A percentile compares a stretch with the other conserved stretches of the same genome.
Conservation (phyloP, 2,113 vertebrate species). For the Nasalis larvatus region DNA sequence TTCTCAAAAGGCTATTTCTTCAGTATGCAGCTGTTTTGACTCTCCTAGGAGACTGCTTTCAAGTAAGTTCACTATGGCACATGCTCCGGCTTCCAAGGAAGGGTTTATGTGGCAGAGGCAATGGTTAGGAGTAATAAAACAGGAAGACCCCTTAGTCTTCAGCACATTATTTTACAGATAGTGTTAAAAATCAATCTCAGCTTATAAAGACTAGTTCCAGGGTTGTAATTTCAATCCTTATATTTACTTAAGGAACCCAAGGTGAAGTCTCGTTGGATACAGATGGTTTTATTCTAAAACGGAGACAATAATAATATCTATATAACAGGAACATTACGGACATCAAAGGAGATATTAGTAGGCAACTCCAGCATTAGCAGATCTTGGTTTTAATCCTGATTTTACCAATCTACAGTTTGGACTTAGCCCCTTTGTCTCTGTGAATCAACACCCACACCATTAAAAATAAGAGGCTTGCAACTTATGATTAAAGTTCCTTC, state of each 20-base stretch:
- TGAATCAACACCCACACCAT: background rate
- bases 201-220: background rate
- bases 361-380: fast-evolving
- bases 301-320: background rate
- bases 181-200: background rate
- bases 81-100: background rate
- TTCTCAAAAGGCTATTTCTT: background rate
- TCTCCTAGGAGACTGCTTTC: background rate
- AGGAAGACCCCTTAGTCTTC: background rate
- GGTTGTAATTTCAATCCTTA: background rate
- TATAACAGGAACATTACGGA: background rate
- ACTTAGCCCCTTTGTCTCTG: background rate
- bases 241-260: background rate
- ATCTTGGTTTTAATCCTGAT: background rate
- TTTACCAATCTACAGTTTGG: background rate
- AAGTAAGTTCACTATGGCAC: background rate
- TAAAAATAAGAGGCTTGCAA: background rate
- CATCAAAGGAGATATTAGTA: background rate
- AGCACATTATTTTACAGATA: background rate
- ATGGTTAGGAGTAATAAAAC: background rate
- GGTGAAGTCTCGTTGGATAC: background rate
- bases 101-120: background rate
- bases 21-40: background rate
- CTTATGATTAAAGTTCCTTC: background rate
- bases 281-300: background rate